A percentile compares a stretch with the other conserved stretches of the same genome.
These are phyloP conservation scores for Sinocyclocheilus rhinocerous DNA, from an alignment of 2,113 vertebrate species.

Conservation along the genomic window DNA sequence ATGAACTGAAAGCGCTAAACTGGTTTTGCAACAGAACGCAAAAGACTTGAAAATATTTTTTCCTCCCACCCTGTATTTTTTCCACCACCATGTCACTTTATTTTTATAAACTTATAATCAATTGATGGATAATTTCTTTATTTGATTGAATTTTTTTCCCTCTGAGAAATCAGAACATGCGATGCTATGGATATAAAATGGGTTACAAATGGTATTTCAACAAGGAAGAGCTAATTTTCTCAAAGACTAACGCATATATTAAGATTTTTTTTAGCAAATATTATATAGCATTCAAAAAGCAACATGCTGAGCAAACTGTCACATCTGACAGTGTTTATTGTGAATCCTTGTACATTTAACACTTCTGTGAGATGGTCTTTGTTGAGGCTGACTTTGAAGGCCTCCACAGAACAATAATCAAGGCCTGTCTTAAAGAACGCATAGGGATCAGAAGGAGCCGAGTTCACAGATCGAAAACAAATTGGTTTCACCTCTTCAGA, in stretches of 20 bases:
- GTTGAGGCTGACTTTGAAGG: constrained; percentile 74
- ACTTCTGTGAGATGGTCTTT: constrained; percentile 63
- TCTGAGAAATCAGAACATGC: neutral
- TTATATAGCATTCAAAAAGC: constrained; percentile 27
- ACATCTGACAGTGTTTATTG: constrained; percentile 57
- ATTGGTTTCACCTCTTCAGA: constrained; percentile 68
- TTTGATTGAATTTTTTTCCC: neutral
- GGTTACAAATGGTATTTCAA: constrained; percentile 10
- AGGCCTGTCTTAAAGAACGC: constrained; percentile 65
- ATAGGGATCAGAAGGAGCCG: constrained; percentile 59
- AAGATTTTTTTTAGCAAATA: neutral
- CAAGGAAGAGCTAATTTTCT: neutral
- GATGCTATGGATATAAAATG: neutral
- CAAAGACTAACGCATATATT: constrained; percentile 15
- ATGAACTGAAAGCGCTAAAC: too few relatives aligned
- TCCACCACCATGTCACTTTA: too few relatives aligned
- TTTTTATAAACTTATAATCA: too few relatives aligned
- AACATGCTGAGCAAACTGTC: constrained; percentile 16
- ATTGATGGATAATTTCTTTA: too few relatives aligned
- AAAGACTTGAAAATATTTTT: too few relatives aligned
- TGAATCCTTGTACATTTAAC: constrained; percentile 69
- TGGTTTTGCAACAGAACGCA: too few relatives aligned
- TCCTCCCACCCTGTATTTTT: too few relatives aligned
- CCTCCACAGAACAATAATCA: constrained; percentile 69
- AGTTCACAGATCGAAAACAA: constrained; percentile 72